Evolutionary conservation across 2,888 invertebrate genomes (phyloP).

Genomic region (Leucophenga maculata): DNA sequence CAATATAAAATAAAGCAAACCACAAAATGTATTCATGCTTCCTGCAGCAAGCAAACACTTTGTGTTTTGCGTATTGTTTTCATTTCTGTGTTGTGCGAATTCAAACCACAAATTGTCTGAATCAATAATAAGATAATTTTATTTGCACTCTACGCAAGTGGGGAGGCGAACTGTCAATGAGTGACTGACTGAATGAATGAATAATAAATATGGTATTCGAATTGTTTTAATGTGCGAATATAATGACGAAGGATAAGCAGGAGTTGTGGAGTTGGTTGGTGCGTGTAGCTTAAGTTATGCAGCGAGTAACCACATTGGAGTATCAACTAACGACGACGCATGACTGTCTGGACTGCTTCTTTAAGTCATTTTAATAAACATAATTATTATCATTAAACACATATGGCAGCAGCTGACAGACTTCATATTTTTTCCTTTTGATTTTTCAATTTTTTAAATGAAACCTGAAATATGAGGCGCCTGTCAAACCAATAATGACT

Average conservation of each 20-base stretch:
- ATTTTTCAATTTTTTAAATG: constrained; percentile 14
- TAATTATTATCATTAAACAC: too few species aligned
- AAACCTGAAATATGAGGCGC: constrained; percentile 36
- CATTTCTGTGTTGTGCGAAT: too few species aligned
- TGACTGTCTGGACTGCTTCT: background rate
- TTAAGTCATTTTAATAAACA: too few species aligned
- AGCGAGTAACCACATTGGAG: background rate
- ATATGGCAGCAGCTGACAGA: too few species aligned
- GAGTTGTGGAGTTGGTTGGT: too few species aligned
- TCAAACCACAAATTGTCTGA: background rate
- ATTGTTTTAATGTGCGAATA: too few species aligned
- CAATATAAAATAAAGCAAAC: background rate
- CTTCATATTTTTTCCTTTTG: background rate
- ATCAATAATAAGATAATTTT: constrained; percentile 1
- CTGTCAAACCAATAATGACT: background rate
- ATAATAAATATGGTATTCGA: too few species aligned
- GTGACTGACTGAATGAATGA: too few species aligned
- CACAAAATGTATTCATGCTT: constrained; percentile 1
- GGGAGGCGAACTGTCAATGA: background rate
- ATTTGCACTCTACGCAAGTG: background rate
- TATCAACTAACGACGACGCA: background rate
- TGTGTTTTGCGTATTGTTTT: background rate
- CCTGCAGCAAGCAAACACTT: background rate
- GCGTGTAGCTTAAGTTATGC: too few species aligned
- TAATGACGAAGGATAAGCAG: too few species aligned